These are phyloP conservation scores for Archips xylosteana DNA, from an alignment of 2,888 invertebrate genomes.

Conservation along the genomic window DNA sequence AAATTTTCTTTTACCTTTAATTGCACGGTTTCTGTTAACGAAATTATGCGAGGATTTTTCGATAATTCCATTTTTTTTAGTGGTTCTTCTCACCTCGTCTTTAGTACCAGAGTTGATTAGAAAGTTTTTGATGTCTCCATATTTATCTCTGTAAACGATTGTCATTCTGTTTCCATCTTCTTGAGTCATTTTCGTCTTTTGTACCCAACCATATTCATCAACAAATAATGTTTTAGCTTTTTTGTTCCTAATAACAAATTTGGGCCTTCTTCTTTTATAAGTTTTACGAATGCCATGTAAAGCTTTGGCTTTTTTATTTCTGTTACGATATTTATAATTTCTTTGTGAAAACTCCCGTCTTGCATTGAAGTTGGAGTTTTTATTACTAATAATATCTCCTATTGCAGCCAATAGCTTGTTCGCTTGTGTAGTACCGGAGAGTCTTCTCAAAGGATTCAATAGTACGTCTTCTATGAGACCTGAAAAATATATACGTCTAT, in stretches of 20 bases:
- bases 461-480: neutral
- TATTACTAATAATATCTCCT: neutral
- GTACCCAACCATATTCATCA: neutral
- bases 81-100: neutral
- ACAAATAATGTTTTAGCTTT: neutral
- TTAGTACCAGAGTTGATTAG: neutral
- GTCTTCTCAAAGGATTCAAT: neutral
- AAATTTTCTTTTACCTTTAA: neutral
- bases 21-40: neutral
- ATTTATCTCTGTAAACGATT: neutral
- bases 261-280: neutral
- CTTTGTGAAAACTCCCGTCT: neutral
- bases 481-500: neutral
- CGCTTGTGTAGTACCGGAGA: neutral
- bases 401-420: neutral
- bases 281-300: neutral
- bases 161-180: neutral
- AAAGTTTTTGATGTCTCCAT: neutral
- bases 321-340: neutral
- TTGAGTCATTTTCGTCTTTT: neutral
- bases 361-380: neutral
- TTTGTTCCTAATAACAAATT: neutral
- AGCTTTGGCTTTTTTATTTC: neutral
- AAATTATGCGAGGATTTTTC: neutral
- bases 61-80: neutral